Conservation (phyloP, 2,113 vertebrate species). For the Shinisaurus crocodilurus region DNA sequence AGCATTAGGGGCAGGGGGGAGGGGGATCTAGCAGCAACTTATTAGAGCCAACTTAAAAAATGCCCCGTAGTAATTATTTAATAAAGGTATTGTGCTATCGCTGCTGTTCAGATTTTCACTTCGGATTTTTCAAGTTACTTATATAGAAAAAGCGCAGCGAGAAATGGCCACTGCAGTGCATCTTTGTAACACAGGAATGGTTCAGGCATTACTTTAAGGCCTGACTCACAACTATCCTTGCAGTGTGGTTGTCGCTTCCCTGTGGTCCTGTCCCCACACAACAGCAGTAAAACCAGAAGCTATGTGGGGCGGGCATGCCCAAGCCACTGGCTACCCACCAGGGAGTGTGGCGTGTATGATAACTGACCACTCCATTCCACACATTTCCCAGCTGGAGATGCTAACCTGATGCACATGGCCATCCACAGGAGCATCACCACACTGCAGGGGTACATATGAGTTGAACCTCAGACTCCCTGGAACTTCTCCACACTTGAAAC, state of each 20-base stretch:
- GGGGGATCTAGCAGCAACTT: too few species aligned
- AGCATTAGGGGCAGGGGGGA: too few species aligned
- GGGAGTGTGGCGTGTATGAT: background rate
- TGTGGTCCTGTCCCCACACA: background rate
- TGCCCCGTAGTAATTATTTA: too few species aligned
- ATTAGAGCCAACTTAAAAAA: background rate
- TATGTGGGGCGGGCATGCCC: too few species aligned
- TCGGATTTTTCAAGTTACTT: background rate
- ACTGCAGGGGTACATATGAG: background rate
- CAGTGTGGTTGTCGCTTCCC: background rate
- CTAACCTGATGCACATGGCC: background rate
- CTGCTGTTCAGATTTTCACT: background rate
- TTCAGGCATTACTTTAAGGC: background rate
- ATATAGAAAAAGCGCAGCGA: background rate
- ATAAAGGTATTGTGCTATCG: background rate
- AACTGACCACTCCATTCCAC: background rate
- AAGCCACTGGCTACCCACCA: background rate
- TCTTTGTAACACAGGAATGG: background rate
- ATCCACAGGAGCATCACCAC: background rate
- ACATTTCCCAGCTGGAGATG: background rate
- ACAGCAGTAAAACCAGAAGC: background rate
- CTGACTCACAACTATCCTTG: background rate
- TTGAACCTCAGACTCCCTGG: background rate
- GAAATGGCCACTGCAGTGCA: background rate
- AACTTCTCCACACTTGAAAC: background rate